These are phyloP conservation scores for Oscarella lobularis DNA, from an alignment of 37 sponge, comb jelly and placozoan species.

Conservation along the genomic window DNA sequence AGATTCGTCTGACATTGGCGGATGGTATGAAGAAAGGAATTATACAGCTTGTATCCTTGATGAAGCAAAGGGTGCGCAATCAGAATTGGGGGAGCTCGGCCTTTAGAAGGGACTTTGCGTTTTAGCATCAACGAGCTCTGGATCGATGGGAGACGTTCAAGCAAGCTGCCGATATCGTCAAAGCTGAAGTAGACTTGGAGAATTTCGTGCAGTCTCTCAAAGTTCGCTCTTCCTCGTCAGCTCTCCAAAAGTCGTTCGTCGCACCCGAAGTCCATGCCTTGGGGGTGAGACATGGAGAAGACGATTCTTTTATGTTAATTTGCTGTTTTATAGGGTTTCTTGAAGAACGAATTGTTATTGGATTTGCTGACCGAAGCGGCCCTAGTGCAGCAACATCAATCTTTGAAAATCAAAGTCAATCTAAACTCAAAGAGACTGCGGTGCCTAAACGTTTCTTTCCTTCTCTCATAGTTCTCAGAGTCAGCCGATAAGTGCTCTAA, in stretches of 20 bases:
- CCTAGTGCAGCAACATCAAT: neutral
- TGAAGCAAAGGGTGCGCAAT: neutral
- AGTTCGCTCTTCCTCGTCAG: neutral
- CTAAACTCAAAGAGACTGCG: too few relatives aligned
- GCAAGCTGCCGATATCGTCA: neutral
- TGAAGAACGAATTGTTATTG: neutral
- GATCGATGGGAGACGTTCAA: too few relatives aligned
- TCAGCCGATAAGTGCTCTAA: too few relatives aligned
- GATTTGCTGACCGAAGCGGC: neutral
- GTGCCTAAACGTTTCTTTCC: too few relatives aligned
- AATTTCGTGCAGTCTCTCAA: neutral
- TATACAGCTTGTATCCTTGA: neutral
- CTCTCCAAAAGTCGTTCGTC: neutral
- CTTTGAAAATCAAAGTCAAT: neutral
- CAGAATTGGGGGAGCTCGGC: too few relatives aligned
- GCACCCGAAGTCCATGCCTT: neutral
- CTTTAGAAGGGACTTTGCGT: too few relatives aligned
- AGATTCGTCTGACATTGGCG: neutral
- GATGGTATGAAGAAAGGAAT: neutral
- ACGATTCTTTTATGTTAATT: neutral
- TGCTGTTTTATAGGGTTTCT: neutral
- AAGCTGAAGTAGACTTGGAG: neutral
- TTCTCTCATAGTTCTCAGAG: too few relatives aligned
- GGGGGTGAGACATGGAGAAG: neutral
- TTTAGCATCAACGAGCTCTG: too few relatives aligned